phyloP scores from a whole-genome alignment of 2,797 vertebrate species.

The Scomberomorus guttatus region DNA sequence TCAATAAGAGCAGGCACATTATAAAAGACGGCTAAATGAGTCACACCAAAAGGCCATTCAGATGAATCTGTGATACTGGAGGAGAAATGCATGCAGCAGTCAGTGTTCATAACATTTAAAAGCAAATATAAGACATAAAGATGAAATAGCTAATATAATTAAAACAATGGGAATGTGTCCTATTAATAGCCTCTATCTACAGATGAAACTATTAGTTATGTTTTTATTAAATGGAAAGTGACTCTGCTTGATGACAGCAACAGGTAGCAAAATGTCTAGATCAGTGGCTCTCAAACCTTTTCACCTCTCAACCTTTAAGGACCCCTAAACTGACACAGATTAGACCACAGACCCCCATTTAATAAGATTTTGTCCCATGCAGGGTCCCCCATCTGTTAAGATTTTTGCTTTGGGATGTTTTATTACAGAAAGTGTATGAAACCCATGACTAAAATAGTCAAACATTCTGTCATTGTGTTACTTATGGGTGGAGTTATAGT shows the following conservation, averaged over 20 bases:
- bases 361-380: too few species aligned
- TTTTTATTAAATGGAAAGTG: conserved; percentile 1
- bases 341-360: too few species aligned
- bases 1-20: background rate
- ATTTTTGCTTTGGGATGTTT: too few species aligned
- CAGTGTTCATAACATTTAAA: background rate
- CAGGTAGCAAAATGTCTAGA: conserved; percentile 12
- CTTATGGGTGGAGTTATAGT: too few species aligned
- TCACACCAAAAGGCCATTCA: background rate
- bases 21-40: background rate
- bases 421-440: too few species aligned
- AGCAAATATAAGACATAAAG: background rate
- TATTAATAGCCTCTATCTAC: background rate
- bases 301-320: too few species aligned
- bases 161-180: too few species aligned
- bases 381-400: too few species aligned
- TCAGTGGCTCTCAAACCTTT: too few species aligned
- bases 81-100: background rate
- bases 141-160: background rate
- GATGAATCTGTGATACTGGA: background rate
- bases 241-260: conserved; percentile 46
- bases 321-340: too few species aligned
- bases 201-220: background rate
- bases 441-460: too few species aligned
- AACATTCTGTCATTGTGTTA: too few species aligned